Base-by-base conservation (phyloP, 2,113 vertebrate species). In the Cardinalis cardinalis region DNA sequence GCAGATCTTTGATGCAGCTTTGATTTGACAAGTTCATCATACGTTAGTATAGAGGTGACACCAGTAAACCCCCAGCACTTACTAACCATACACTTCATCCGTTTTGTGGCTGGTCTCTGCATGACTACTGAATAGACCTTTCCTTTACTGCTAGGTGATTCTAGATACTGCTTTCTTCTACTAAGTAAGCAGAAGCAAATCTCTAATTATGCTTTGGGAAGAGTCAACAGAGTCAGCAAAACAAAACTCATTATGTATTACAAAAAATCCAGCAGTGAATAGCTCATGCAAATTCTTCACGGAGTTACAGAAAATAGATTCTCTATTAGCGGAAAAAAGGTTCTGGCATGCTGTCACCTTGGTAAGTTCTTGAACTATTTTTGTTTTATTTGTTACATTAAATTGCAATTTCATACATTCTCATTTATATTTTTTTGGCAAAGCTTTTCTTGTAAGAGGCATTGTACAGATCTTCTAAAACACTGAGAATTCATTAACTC, bases 221-320 rank as follows among this genome's bases (percentile, higher is more conserved):
- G 60, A 95, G 89, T 70, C 56, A 88, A 94, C 26, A 88, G 82
- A 84, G 65, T 93, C 90, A 96, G 89, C 91, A 96, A 91, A 92
- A 94, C 63, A 94, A 90, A 84, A 83, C 15, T 87, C 51, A 61
- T 88, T 81, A 89, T n/a, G 25, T 78, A 75, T 91, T 89, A 78
- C 32, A 61, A 86, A 90, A 90, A 60, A 59, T 55, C 53, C 65
- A 84, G 53, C 65, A 70, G 59, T 28, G 55, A 93, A 69, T 44
- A 69, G 38, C 19, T 88, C 48, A 49, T 0, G 0, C 14, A 76
- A 74, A 78, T 78, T 94, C 34, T 91, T 88, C 72, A 55, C 0
- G 6, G 69, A 89, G 40, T 78, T 91, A 78, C 38, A 85, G 40
- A 83, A 94, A 91, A 91, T 18, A 53, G n/a, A 26, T 72, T 68